phyloP scores from a whole-genome alignment of 2,113 vertebrate species.

The Telmatochromis sp. region DNA sequence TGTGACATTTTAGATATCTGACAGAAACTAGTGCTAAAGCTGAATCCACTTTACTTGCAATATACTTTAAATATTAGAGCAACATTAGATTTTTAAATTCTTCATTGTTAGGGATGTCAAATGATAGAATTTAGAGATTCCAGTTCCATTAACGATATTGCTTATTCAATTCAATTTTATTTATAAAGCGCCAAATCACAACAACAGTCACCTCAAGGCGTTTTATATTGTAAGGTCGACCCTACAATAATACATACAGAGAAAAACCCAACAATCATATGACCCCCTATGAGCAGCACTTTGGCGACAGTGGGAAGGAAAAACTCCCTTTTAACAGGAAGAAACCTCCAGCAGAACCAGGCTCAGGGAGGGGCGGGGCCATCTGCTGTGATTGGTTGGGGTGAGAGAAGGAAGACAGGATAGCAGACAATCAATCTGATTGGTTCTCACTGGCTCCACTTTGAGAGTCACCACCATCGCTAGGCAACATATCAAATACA shows the following conservation, averaged over 20 bases:
- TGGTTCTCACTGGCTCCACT: no score
- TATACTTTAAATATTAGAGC: not conserved
- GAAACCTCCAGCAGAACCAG: no score
- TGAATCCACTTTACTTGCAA: not conserved
- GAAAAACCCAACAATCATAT: no score
- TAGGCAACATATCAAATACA: no score
- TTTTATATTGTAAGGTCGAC: fast-evolving
- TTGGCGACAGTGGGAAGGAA: no score
- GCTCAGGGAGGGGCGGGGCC: no score
- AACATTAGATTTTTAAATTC: not conserved
- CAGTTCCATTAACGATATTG: not conserved
- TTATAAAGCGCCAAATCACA: fast-evolving
- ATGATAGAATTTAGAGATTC: not conserved
- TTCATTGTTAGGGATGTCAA: not conserved
- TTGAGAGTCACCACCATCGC: no score
- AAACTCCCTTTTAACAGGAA: no score
- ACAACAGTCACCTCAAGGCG: fast-evolving
- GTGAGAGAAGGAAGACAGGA: no score
- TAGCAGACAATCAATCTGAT: no score
- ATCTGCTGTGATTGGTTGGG: no score
- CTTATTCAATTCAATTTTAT: not conserved
- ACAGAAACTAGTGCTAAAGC: not conserved
- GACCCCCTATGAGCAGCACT: no score
- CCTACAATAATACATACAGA: not conserved
- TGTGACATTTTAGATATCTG: not conserved